Evolutionary conservation across 2,888 invertebrate species (phyloP), one percentile per base, ranked within the genome.

Genomic region (Hydrotaea diabolus): DNA sequence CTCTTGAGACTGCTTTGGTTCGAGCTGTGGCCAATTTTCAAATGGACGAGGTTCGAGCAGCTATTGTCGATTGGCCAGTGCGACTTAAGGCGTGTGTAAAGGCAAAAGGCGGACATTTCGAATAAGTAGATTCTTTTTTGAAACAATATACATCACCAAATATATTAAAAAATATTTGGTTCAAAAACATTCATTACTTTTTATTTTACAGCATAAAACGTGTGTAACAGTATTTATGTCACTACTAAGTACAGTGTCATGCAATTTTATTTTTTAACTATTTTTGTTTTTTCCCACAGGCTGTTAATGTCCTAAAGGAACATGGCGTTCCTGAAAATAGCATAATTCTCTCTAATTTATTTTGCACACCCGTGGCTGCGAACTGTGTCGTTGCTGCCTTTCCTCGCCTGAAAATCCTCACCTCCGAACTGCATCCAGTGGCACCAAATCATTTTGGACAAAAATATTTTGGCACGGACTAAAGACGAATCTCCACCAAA

Each of bases 391-490:
- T 96, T 46, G 94, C 95, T 88, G 96, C 96, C 81, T 98, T 97
- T 90, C 98, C 98, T 21, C 93, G 96, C 94, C 95, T 99, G 95
- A 98, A 97, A 92, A 98, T 99, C 88, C 94, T 99, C 80, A 98
- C 99, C 0, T 98, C 99, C 0, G 99, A 99, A 92, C 94, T 99
- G 31, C 97, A 98, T 92, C 96, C 96, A 0, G 96, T 98, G 2
- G 98, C 98, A 9, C 99, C 99, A 9, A 98, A 98, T 93, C 99
- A 99, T 93, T 99, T 99, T 93, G 99, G 99, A 74, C 97, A 97
- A 93, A 98, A 98, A 92, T 99, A 99, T 93, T 99, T 99, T 93
- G 99, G 99, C 87, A 99, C 99, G 79, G 99, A 99, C 93, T 99
- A 90, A 87, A 69, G 43, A 43, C 9, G 13, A 43, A 43, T 11